Conservation (phyloP, 2,797 vertebrate genomes). For the Naso thynnoides region DNA sequence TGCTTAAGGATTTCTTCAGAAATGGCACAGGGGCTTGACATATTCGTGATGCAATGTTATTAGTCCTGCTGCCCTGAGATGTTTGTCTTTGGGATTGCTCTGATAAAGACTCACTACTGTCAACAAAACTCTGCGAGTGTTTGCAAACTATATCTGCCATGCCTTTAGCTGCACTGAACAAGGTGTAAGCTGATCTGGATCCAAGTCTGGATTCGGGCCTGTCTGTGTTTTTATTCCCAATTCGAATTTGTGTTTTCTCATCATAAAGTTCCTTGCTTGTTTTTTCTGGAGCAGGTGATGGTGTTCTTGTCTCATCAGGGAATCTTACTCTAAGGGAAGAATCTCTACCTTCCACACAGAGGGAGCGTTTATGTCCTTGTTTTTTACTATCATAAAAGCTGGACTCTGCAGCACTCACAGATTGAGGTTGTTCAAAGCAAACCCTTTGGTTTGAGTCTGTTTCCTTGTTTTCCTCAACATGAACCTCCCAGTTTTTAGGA, state of each 20-base stretch:
- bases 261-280: conserved; percentile 76
- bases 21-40: conserved; percentile 83
- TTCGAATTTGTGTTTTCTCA: conserved; percentile 70
- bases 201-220: conserved; percentile 66
- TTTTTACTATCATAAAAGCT: conserved; percentile 40
- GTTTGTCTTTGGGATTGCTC: conserved; percentile 76
- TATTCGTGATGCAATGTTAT: conserved; percentile 82
- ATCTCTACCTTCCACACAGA: conserved; percentile 57
- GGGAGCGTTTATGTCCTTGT: conserved; percentile 38
- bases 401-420: conserved; percentile 15
- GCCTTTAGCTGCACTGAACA: conserved; percentile 76
- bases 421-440: conserved; percentile 38
- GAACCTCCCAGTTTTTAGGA: conserved; percentile 82
- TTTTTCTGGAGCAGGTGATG: conserved; percentile 59
- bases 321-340: conserved; percentile 60
- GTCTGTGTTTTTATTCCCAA: conserved; percentile 53
- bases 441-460: conserved; percentile 37
- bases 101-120: conserved; percentile 62
- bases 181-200: conserved; percentile 69
- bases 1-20: conserved; percentile 85
- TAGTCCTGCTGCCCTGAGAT: conserved; percentile 77
- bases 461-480: conserved; percentile 63
- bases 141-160: conserved; percentile 77
- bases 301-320: conserved; percentile 61
- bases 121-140: conserved; percentile 63